phyloP scores from a whole-genome alignment of 1,140 invertebrate species.

The Epicauta chinensis region DNA sequence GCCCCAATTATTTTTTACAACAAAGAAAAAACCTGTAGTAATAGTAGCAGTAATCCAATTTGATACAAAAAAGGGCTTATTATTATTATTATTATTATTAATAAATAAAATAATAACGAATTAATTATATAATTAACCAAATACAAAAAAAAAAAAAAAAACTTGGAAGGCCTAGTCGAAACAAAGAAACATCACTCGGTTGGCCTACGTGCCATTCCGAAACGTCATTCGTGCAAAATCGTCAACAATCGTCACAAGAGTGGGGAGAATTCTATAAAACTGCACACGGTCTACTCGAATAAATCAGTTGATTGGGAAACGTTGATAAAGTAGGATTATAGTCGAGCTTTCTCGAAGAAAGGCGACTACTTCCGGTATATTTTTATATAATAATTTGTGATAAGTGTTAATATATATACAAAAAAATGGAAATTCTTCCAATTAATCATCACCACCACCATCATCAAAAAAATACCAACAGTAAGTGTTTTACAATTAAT shows the following conservation, averaged over 20 bases:
- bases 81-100: too few species aligned
- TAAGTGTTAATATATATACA: constrained; percentile 22
- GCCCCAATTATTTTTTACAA: too few species aligned
- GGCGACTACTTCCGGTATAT: neutral
- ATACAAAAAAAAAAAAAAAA: neutral
- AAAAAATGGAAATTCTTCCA: constrained; percentile 32
- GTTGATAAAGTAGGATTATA: too few species aligned
- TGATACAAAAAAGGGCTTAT: too few species aligned
- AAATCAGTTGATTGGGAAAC: too few species aligned
- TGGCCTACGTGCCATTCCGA: constrained; percentile 5
- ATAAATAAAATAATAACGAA: too few species aligned
- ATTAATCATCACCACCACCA: constrained; percentile 19
- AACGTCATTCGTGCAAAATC: neutral
- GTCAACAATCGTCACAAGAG: neutral
- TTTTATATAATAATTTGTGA: constrained; percentile 22
- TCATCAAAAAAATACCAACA: constrained; percentile 27
- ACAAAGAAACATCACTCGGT: constrained; percentile 12
- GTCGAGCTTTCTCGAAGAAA: too few species aligned
- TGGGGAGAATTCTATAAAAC: constrained; percentile 4
- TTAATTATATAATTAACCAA: neutral
- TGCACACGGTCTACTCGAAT: too few species aligned
- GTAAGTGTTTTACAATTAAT: constrained; percentile 16
- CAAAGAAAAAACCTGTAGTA: too few species aligned
- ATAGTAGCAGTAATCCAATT: too few species aligned
- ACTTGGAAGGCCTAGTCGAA: neutral